Conservation (phyloP, 2,888 invertebrate genomes). For the Beris chalybata region DNA sequence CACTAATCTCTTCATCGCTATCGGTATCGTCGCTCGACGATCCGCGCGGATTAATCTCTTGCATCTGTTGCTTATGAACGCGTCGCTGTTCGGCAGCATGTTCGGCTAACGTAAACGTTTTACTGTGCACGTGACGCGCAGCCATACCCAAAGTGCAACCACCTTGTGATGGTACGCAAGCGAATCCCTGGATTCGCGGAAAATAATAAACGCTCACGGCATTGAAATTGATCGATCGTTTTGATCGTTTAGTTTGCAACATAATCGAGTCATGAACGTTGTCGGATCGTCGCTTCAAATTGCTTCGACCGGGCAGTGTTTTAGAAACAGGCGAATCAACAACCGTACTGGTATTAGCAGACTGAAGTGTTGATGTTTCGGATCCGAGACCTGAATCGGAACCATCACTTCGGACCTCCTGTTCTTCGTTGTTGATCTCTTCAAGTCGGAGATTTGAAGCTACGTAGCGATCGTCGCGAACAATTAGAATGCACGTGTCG, state of each 20-base stretch:
- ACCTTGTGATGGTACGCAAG: slow-evolving; percentile 88
- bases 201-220: slow-evolving; percentile 95
- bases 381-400: slow-evolving; percentile 83
- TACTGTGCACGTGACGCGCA: slow-evolving; percentile 67
- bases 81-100: slow-evolving; percentile 88
- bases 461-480: not conserved
- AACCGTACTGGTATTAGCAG: slow-evolving; percentile 35
- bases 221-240: slow-evolving; percentile 84
- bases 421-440: slow-evolving; percentile 58
- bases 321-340: slow-evolving; percentile 1
- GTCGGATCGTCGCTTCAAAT: slow-evolving; percentile 65
- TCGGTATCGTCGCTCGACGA: slow-evolving; percentile 81
- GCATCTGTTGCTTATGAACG: slow-evolving; percentile 78
- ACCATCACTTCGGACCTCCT: slow-evolving; percentile 73
- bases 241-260: slow-evolving; percentile 64
- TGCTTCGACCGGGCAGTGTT: slow-evolving; percentile 60
- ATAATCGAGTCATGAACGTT: slow-evolving; percentile 16
- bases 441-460: slow-evolving; percentile 4
- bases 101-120: slow-evolving; percentile 81
- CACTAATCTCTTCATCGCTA: slow-evolving; percentile 81
- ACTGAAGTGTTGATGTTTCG: slow-evolving; percentile 60
- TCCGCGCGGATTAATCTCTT: slow-evolving; percentile 55
- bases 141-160: slow-evolving; percentile 94
- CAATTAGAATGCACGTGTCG: no score
- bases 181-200: slow-evolving; percentile 87